These are phyloP conservation scores for Trochalopteron elliotii DNA, from an alignment of 2,113 vertebrate species.

Conservation along the genomic window DNA sequence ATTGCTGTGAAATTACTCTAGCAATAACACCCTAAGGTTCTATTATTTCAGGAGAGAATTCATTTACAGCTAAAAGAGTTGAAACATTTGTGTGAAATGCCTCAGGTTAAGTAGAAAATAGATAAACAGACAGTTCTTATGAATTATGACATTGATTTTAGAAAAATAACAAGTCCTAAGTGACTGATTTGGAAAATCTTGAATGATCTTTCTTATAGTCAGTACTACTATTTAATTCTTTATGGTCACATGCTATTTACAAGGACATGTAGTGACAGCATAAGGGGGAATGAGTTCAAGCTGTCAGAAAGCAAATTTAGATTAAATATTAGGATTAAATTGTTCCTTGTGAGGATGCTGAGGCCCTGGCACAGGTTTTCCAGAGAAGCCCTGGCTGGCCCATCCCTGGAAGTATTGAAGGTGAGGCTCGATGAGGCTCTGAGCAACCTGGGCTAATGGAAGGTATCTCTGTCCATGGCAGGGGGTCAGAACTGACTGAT, in stretches of 20 bases:
- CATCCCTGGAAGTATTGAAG: not conserved
- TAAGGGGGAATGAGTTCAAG: not conserved
- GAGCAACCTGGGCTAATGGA: rapidly evolving
- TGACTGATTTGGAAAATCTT: not conserved
- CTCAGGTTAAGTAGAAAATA: constrained; percentile 21
- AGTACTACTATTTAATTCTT: not conserved
- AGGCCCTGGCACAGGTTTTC: not conserved
- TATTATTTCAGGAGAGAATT: constrained; percentile 55
- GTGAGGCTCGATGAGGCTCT: not conserved
- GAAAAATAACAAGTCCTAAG: not conserved
- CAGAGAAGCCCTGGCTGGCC: not conserved
- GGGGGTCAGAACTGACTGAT: rapidly evolving
- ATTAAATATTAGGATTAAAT: not conserved
- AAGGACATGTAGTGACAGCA: not conserved
- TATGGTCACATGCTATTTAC: not conserved
- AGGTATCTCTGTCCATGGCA: not conserved
- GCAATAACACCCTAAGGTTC: constrained; percentile 9
- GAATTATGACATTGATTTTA: not conserved
- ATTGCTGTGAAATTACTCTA: constrained; percentile 55
- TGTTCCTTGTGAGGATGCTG: rapidly evolving
- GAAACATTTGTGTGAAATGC: constrained; percentile 32
- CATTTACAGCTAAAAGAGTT: constrained; percentile 52
- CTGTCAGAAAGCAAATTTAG: not conserved
- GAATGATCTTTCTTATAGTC: not conserved
- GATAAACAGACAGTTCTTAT: not conserved